phyloP scores from a whole-genome alignment of 2,797 vertebrate species.

The Thunnus albacares region DNA sequence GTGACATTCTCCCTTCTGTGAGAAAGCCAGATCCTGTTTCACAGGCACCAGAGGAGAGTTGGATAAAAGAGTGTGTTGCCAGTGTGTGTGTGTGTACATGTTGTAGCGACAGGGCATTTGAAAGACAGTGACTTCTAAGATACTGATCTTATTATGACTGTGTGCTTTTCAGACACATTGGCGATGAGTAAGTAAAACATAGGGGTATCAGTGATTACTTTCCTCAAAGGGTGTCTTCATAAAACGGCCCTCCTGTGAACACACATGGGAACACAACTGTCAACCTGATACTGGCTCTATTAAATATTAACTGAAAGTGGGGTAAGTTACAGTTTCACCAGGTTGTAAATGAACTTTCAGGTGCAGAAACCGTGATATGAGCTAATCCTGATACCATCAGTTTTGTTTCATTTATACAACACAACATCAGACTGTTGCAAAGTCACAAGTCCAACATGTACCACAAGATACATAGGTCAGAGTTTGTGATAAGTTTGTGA shows the following conservation, averaged over 20 bases:
- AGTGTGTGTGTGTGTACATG: slow-evolving; percentile 19
- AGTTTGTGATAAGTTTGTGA: slow-evolving; percentile 12
- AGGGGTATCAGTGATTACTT: slow-evolving; percentile 27
- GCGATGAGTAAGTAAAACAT: slow-evolving; percentile 45
- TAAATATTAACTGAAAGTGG: not conserved
- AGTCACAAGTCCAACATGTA: slow-evolving; percentile 26
- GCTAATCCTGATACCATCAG: slow-evolving; percentile 36
- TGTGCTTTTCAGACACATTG: slow-evolving; percentile 42
- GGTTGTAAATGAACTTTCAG: slow-evolving; percentile 12
- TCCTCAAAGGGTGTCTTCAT: not conserved
- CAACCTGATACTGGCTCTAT: not conserved
- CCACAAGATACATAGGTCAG: slow-evolving; percentile 24
- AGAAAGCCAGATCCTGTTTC: slow-evolving; percentile 77
- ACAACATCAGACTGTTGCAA: slow-evolving; percentile 15
- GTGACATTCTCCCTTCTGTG: slow-evolving; percentile 77
- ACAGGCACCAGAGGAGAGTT: slow-evolving; percentile 54
- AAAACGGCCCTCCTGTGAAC: slow-evolving; percentile 3
- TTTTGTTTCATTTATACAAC: slow-evolving; percentile 33
- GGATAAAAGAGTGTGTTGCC: slow-evolving; percentile 49
- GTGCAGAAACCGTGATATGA: not conserved
- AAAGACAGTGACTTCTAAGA: slow-evolving; percentile 47
- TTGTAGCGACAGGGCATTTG: slow-evolving; percentile 14
- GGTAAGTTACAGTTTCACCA: not conserved
- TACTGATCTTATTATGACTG: slow-evolving; percentile 68
- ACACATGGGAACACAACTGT: not conserved